Percentiles rank a stretch among this genome's conserved stretches.
phyloP scores from a whole-genome alignment of 2,888 invertebrate genomes.

The Caradrina clavipalpis region DNA sequence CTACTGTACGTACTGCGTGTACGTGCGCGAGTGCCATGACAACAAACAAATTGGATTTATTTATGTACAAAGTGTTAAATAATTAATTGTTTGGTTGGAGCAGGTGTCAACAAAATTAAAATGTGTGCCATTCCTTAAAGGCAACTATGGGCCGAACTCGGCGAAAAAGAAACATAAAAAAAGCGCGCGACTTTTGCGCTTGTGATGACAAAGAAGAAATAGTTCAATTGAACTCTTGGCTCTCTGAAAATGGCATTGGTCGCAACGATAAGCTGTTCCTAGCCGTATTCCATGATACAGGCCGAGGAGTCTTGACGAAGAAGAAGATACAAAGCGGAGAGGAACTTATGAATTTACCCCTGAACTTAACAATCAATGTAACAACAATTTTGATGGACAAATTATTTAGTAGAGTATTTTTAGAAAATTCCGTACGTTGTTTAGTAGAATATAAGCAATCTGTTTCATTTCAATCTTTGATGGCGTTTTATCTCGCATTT shows the following conservation, averaged over 20 bases:
- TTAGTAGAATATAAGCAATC: conserved; percentile 77
- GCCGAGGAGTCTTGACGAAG: conserved; percentile 94
- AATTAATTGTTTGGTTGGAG: not conserved
- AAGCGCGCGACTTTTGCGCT: conserved; percentile 75
- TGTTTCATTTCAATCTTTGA: conserved; percentile 93
- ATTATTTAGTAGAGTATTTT: conserved; percentile 88
- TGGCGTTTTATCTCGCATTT: conserved; percentile 94
- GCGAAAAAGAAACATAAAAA: conserved; percentile 81
- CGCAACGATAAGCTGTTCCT: conserved; percentile 90
- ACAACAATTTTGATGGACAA: conserved; percentile 90
- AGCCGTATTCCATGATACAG: conserved; percentile 92
- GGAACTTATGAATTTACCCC: conserved; percentile 91
- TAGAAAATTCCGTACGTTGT: conserved; percentile 85
- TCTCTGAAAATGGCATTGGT: conserved; percentile 89
- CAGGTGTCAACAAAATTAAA: conserved; percentile 11
- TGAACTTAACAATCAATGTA: conserved; percentile 91
- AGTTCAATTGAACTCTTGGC: conserved; percentile 89
- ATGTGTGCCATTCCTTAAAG: conserved; percentile 6
- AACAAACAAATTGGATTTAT: conserved; percentile 42
- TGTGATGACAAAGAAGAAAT: conserved; percentile 81
- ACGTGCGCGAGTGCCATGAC: conserved; percentile 32
- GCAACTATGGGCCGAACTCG: conserved; percentile 89
- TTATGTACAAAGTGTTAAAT: not conserved
- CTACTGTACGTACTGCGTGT: not conserved
- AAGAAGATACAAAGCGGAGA: conserved; percentile 90